A percentile compares a stretch with the other conserved stretches of the same genome.
phyloP scores from a whole-genome alignment of 2,888 invertebrate genomes.

The Leptopilina drosophilae region DNA sequence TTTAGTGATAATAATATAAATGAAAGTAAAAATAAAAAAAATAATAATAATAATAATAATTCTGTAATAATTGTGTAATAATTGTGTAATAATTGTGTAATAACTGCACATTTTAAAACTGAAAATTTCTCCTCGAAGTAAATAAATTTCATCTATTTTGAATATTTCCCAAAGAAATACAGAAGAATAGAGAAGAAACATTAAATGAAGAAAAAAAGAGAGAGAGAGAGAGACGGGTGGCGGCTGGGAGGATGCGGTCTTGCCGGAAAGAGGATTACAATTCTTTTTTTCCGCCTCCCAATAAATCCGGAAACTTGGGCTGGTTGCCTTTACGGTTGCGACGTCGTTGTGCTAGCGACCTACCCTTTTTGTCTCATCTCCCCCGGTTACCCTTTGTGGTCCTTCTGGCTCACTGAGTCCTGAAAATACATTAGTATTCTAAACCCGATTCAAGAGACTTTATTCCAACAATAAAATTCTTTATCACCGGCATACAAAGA shows the following conservation, averaged over 20 bases:
- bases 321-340: constrained; percentile 36
- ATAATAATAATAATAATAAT: too few relatives aligned
- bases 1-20: too few relatives aligned
- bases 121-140: too few relatives aligned
- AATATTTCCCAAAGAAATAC: not conserved
- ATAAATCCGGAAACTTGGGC: constrained; percentile 26
- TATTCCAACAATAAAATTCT: constrained; percentile 54
- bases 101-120: not conserved
- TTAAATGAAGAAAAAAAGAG: not conserved
- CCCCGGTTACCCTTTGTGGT: constrained; percentile 42
- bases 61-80: too few relatives aligned
- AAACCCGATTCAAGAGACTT: constrained; percentile 48
- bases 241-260: constrained; percentile 23
- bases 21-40: too few relatives aligned
- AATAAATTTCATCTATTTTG: constrained; percentile 4
- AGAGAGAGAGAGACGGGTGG: not conserved
- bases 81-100: too few relatives aligned
- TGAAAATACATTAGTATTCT: constrained; percentile 56
- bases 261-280: constrained; percentile 40
- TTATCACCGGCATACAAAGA: constrained; percentile 48
- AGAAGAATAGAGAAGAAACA: constrained; percentile 20
- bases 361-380: not conserved
- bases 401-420: constrained; percentile 50
- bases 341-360: not conserved
- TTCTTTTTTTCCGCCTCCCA: constrained; percentile 38